Conservation (phyloP, 1,140 invertebrate species). For the Heliothis virescens region DNA sequence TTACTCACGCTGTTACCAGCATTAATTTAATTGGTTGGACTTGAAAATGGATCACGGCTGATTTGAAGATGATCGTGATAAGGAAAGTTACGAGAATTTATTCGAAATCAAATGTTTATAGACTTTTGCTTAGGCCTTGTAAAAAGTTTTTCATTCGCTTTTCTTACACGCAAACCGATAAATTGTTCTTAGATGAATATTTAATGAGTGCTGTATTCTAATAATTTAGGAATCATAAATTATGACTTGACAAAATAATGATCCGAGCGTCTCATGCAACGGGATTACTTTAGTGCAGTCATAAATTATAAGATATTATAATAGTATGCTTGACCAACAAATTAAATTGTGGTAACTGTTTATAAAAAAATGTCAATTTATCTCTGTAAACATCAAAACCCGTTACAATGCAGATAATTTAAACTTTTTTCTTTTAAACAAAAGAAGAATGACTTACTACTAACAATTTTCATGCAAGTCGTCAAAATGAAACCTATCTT, state of each 20-base stretch:
- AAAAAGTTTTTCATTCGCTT: conserved; percentile 3
- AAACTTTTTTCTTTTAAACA: no score
- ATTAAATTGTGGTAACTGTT: no score
- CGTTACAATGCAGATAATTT: no score
- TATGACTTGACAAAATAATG: background rate
- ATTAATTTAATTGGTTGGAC: conserved; percentile 26
- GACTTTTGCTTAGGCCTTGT: background rate
- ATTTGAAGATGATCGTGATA: conserved; percentile 22
- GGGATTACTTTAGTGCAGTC: no score
- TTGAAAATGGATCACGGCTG: conserved; percentile 15
- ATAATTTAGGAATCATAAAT: background rate
- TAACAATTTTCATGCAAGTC: background rate
- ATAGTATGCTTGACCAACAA: no score
- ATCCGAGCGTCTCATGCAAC: no score
- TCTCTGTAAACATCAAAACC: no score
- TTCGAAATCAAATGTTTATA: conserved; percentile 1
- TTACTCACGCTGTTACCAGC: conserved; percentile 47
- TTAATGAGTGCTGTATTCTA: background rate
- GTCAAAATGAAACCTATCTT: conserved; percentile 27
- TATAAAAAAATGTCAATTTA: no score
- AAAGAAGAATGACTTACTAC: no score
- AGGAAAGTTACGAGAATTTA: background rate
- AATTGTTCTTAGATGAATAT: background rate
- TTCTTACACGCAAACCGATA: conserved; percentile 20
- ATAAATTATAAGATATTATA: no score